Base-by-base conservation (phyloP, 2,113 vertebrate genomes). In the Hydrochoerus hydrochaeris region DNA sequence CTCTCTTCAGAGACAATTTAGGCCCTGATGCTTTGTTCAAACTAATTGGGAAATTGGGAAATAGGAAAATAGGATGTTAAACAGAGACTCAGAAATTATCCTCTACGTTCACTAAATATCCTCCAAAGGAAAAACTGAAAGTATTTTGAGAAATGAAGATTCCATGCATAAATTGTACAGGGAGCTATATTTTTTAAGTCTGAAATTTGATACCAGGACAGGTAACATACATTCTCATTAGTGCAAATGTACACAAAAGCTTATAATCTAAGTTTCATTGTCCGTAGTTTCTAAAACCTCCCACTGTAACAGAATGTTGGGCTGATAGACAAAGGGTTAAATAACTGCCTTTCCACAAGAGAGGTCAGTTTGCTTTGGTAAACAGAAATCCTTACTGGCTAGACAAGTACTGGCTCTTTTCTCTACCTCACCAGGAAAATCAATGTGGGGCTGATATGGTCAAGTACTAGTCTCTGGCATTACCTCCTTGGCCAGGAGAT, bases 261-360 rank as follows among this genome's bases (percentile, higher is more conserved):
- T 8, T 10, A 14, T 8, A 22, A 44, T 14, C 46, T 20, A n/a
- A 52, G 17, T 14, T 81, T 62, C 26, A 52, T 11, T 62, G 6
- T 44, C 54, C 13, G 0, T 5, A 1, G 35, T 41, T 46, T n/a
- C 17, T 22, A 32, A 52, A 22, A 11, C 26, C 7, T 58, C 32
- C 22, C 13, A 20, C 17, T 5, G 0, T 4, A 16, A 58, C 78
- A 54, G 20, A 24, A 11, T 2, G 35, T 16, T 5, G 44, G 62
- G 49, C 54, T 6, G 46, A 7, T 0, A 26, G 57, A 49, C 17
- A 1, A 0, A 0, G 5, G 24, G 19, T 20, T 16, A 17, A 17
- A 17, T 3, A 12, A 35, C 6, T 1, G 35, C 19, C 19, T 58
- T 73, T 20, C 35, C 32, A 14, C 12, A 30, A 11, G 16, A 26